A percentile compares a stretch with the other conserved stretches of the same genome.
phyloP scores from a whole-genome alignment of 2,113 vertebrate species.

The Eolophus roseicapilla region DNA sequence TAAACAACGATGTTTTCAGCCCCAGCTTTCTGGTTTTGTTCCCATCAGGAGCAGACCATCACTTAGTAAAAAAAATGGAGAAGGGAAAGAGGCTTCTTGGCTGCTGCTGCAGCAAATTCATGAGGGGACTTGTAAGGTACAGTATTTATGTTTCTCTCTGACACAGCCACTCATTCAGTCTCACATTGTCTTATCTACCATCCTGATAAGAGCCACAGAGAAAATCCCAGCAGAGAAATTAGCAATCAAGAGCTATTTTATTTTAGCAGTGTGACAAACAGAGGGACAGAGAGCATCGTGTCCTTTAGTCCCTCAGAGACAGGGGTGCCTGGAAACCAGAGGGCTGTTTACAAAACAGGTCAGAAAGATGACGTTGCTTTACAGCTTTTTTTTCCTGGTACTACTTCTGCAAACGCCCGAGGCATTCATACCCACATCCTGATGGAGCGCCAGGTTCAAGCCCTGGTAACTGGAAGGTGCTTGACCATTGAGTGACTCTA shows the following conservation, averaged over 20 bases:
- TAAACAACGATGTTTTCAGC: accelerated
- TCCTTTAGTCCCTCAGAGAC: background rate
- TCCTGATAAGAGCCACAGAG: background rate
- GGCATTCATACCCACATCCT: background rate
- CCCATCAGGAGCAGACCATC: background rate
- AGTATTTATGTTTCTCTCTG: background rate
- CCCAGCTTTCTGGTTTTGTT: background rate
- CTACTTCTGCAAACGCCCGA: background rate
- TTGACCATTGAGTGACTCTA: background rate
- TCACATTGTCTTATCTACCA: background rate
- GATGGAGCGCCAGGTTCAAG: background rate
- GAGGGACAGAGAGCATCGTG: background rate
- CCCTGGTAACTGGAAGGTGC: background rate
- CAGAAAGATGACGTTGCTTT: background rate
- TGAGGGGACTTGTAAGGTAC: background rate
- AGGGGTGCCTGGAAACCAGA: conserved; percentile 6
- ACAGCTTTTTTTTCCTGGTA: background rate
- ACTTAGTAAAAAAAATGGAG: background rate
- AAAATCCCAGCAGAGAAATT: background rate
- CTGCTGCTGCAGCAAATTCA: background rate
- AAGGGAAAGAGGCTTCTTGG: background rate
- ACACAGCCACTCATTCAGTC: background rate
- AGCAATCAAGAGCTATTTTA: background rate
- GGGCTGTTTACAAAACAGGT: background rate
- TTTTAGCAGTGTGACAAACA: background rate